Conservation (phyloP, 2,113 vertebrate genomes). For the Archocentrus centrarchus region DNA sequence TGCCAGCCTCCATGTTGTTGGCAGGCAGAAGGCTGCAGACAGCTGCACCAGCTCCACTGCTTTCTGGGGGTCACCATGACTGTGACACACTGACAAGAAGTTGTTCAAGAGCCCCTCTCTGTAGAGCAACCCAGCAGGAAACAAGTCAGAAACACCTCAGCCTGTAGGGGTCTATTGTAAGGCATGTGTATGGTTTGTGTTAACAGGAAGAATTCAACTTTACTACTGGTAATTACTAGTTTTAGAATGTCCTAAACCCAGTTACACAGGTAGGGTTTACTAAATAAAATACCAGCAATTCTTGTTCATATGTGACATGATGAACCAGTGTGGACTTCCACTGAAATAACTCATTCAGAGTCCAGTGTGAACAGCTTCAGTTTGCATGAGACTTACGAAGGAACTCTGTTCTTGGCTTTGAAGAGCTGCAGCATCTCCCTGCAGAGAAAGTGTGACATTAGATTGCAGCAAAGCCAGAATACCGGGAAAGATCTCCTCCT, state of each 20-base stretch:
- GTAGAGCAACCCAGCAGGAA: constrained; percentile 26
- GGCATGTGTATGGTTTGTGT: neutral
- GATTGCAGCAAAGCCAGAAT: neutral
- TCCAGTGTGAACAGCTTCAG: neutral
- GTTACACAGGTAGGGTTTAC: neutral
- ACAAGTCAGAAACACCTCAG: neutral
- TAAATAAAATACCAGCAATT: neutral
- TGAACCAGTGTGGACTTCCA: neutral
- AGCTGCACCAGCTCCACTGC: constrained; percentile 88
- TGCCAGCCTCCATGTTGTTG: constrained; percentile 75
- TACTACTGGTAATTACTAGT: neutral
- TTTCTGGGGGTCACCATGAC: constrained; percentile 52
- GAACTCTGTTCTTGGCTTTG: constrained; percentile 85
- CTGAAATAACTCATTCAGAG: neutral
- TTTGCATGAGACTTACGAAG: constrained; percentile 81
- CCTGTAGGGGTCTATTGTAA: neutral
- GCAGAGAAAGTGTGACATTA: neutral
- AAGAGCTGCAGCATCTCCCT: constrained; percentile 89
- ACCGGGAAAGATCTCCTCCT: neutral
- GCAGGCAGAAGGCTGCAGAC: constrained; percentile 83
- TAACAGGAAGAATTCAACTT: neutral
- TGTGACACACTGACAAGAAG: constrained; percentile 80
- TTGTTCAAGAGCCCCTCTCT: constrained; percentile 83
- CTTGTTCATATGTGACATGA: neutral
- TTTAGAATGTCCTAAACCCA: neutral